Percentiles rank a stretch among this genome's conserved stretches.
phyloP scores from a whole-genome alignment of 2,797 vertebrate species.

The Holocentrus rufus region DNA sequence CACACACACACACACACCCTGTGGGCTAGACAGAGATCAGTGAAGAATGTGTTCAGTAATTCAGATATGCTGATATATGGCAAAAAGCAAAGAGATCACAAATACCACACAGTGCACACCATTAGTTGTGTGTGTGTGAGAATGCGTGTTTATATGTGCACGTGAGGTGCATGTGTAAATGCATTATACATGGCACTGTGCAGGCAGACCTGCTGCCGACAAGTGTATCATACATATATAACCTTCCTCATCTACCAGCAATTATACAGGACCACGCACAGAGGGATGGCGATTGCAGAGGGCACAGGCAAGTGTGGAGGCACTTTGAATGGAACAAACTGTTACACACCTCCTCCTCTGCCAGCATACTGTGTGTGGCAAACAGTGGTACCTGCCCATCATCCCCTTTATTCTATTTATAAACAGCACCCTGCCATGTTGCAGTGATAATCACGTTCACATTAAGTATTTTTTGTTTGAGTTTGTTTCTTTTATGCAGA shows the following conservation, averaged over 20 bases:
- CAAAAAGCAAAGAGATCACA: not conserved
- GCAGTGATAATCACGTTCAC: too few species aligned
- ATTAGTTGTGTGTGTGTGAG: conserved; percentile 7
- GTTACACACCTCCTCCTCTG: too few species aligned
- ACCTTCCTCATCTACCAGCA: not conserved
- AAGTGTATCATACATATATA: conserved; percentile 7
- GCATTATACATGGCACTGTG: too few species aligned
- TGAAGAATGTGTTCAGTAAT: not conserved
- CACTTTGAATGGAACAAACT: too few species aligned
- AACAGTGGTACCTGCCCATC: too few species aligned
- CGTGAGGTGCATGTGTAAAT: not conserved
- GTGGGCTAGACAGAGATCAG: not conserved
- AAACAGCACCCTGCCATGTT: too few species aligned
- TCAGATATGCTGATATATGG: not conserved
- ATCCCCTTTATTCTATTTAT: too few species aligned
- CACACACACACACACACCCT: conserved; percentile 6
- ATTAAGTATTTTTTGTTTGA: too few species aligned
- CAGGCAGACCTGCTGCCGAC: conserved; percentile 9
- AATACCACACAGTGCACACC: not conserved
- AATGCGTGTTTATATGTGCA: not conserved
- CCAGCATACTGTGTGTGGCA: too few species aligned
- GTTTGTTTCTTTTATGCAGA: too few species aligned
- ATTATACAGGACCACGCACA: not conserved
- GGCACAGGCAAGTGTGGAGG: too few species aligned
- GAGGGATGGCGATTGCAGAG: not conserved